These are phyloP conservation scores for Netelia fuscicornis DNA, from an alignment of 2,888 invertebrate genomes.

Conservation along the genomic window DNA sequence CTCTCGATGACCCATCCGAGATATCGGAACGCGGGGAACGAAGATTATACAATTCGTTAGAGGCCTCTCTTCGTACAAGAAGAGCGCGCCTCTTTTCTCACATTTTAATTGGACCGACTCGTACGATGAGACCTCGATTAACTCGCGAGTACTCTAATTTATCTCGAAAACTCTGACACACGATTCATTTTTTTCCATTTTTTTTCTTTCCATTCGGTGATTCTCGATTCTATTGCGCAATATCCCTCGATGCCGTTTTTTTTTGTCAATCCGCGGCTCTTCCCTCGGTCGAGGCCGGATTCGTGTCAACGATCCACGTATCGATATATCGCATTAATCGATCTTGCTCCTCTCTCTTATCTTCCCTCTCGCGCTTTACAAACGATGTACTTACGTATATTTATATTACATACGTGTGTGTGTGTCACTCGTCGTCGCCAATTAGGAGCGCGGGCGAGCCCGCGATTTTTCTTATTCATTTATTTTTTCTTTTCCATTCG, in stretches of 20 bases:
- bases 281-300: neutral
- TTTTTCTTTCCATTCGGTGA: neutral
- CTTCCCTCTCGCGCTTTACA: constrained; percentile 8
- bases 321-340: constrained; percentile 60
- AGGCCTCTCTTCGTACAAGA: constrained; percentile 8
- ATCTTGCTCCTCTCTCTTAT: constrained; percentile 32
- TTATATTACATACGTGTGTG: neutral
- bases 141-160: neutral
- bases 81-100: constrained; percentile 26
- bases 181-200: neutral
- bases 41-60: constrained; percentile 63
- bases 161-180: neutral
- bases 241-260: neutral
- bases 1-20: constrained; percentile 64
- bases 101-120: constrained; percentile 60
- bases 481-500: constrained; percentile 14
- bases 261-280: neutral
- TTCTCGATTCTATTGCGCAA: neutral
- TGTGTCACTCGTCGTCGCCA: constrained; percentile 51
- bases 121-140: neutral
- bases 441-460: constrained; percentile 52
- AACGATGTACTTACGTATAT: constrained; percentile 14
- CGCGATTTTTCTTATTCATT: constrained; percentile 7
- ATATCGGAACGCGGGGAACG: constrained; percentile 56
- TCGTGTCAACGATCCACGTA: constrained; percentile 52